These are phyloP conservation scores for Enteromius anoplus DNA, from an alignment of 2,797 vertebrate species.

Conservation along the genomic window DNA sequence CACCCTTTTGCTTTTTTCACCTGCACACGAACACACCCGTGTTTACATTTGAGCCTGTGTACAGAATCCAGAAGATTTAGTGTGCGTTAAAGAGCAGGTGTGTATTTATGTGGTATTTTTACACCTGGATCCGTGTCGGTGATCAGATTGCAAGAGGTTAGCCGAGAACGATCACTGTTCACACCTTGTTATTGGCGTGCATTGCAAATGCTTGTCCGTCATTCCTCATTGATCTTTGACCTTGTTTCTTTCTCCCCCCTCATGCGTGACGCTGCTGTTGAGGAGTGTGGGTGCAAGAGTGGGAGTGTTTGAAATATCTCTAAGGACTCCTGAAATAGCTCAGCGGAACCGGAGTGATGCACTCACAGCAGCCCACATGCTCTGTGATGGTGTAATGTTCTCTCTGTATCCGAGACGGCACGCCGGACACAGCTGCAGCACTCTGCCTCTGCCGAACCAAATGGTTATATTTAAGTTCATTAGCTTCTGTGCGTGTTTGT, in stretches of 20 bases:
- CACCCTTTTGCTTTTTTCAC: conserved; percentile 14
- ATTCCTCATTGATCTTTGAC: conserved; percentile 10
- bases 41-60: conserved; percentile 33
- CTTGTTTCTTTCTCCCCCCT: neutral
- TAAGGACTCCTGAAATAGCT: conserved; percentile 66
- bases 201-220: conserved; percentile 2
- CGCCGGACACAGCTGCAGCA: conserved; percentile 63
- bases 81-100: neutral
- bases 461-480: conserved; percentile 49
- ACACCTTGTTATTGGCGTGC: neutral
- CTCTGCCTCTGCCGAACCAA: conserved; percentile 43
- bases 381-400: conserved; percentile 70
- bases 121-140: neutral
- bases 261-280: neutral
- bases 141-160: neutral
- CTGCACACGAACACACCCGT: conserved; percentile 29
- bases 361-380: conserved; percentile 58
- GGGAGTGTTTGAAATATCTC: conserved; percentile 16
- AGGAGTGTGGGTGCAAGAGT: conserved; percentile 3
- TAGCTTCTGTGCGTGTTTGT: conserved; percentile 35
- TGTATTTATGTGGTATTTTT: neutral
- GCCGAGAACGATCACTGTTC: neutral
- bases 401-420: conserved; percentile 68
- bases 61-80: conserved; percentile 16
- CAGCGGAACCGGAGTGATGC: conserved; percentile 62